Evolutionary conservation across 2,113 vertebrate species (phyloP), one percentile per base, ranked within the genome.

Genomic region (Eleginops maclovinus): DNA sequence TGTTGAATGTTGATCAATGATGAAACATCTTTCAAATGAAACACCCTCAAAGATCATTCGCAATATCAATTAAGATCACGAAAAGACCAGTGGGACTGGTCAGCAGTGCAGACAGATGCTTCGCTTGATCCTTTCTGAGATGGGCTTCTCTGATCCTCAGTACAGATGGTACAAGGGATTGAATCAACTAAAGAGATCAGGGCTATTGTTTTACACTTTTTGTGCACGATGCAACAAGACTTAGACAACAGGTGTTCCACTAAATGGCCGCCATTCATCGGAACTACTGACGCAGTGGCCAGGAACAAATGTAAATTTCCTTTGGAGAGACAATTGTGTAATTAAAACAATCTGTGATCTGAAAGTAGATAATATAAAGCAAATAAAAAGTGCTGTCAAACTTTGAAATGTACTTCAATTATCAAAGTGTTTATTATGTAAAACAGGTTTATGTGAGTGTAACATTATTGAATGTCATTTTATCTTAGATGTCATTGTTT

Each of bases 151-250:
- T 83, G 71, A 80, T 82, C 64, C 47, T 1, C 4, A 66, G 63
- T 90, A 51, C 89, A 93, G 89, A 91, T 93, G 91, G 90, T 55
- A 63, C 17, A 15, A 59, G 53, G 58, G 82, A 77, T 46, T 72
- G 81, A 84, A 79, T 76, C 73, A 55, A 61, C 43, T 28, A 28
- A 22, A 65, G 80, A 87, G 83, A 92, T 88, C 80, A 81, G 41
- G 19, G 17, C 89, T 81, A 81, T 91, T 91, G 89, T 92, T 88
- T 86, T 58, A 55, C 76, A 41, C 59, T 68, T 86, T 67, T 86
- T 60, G 11, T 55, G 56, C 41, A 5, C 17, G 49, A 72, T 82
- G 63, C 66, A 55, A 50, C 56, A 59, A 16, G 50, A 69, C 24
- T 28, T 21, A 66, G 43, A 65, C 83, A 84, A 90, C 88, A 88